Conservation (phyloP, 35 echinoderm and acorn worm genomes). For the Heliocidaris erythrogramma region DNA sequence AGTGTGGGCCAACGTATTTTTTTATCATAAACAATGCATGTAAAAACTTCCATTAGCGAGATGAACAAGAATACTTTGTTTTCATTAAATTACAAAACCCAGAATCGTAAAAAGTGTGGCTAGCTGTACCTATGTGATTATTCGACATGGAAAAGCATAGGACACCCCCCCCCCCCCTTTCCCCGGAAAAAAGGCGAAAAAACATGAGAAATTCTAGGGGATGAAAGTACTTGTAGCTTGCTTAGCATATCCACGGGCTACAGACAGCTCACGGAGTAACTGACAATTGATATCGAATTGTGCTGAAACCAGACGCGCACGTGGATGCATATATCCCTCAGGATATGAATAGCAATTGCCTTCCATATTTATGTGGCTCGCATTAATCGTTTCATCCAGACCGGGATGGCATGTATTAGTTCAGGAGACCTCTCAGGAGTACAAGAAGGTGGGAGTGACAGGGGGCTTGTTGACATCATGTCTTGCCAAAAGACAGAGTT, state of each 20-base stretch:
- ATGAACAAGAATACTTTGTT: no score
- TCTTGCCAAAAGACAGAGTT: not conserved
- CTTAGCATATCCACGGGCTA: not conserved
- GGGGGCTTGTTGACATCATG: not conserved
- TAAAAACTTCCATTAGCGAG: no score
- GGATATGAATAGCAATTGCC: constrained; percentile 16
- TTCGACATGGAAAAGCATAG: no score
- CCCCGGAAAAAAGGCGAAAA: no score
- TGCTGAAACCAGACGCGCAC: not conserved
- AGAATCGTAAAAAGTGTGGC: no score
- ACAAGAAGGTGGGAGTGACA: not conserved
- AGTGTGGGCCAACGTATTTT: no score
- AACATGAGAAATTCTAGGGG: not conserved
- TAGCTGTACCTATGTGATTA: no score
- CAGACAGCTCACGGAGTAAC: not conserved
- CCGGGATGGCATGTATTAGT: not conserved
- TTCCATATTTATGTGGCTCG: not conserved
- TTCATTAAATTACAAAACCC: no score
- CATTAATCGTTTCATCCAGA: not conserved
- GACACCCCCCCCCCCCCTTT: no score
- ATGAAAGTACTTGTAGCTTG: not conserved
- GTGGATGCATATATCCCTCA: not conserved
- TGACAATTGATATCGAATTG: not conserved
- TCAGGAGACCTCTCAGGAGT: not conserved
- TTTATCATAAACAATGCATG: no score